These are phyloP conservation scores for Apus apus DNA, from an alignment of 2,113 vertebrate species.

Conservation along the genomic window DNA sequence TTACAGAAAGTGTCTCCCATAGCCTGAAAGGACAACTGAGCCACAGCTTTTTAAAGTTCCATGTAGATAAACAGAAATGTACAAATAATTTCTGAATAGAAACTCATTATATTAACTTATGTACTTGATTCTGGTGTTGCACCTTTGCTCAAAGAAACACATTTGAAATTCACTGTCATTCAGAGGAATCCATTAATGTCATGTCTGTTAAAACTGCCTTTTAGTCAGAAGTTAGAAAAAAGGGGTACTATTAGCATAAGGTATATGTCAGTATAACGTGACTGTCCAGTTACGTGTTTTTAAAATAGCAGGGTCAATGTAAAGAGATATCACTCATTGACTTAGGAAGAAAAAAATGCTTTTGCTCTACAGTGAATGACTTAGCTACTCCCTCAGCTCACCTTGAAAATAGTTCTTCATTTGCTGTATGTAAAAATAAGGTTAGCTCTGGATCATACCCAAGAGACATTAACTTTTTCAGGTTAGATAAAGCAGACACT, in stretches of 20 bases:
- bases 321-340: not conserved
- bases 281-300: not conserved
- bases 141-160: not conserved
- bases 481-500: slow-evolving; percentile 37
- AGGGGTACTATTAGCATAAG: not conserved
- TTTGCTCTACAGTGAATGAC: not conserved
- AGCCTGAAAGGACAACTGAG: not conserved
- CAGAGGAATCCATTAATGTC: not conserved
- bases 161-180: not conserved
- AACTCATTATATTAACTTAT: not conserved
- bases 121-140: not conserved
- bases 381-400: not conserved
- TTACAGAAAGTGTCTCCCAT: not conserved
- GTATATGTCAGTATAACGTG: not conserved
- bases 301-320: not conserved
- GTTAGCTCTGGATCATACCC: not conserved
- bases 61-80: not conserved
- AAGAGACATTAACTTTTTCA: slow-evolving; percentile 38
- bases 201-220: not conserved
- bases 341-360: not conserved
- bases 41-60: not conserved
- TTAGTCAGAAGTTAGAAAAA: not conserved
- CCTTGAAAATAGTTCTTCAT: slow-evolving; percentile 13
- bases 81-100: not conserved
- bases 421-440: slow-evolving; percentile 1